Percentiles rank a stretch among this genome's conserved stretches.
Evolutionary conservation across 2,888 invertebrate genomes (phyloP).

Genomic region (Rhabditoides inermis): DNA sequence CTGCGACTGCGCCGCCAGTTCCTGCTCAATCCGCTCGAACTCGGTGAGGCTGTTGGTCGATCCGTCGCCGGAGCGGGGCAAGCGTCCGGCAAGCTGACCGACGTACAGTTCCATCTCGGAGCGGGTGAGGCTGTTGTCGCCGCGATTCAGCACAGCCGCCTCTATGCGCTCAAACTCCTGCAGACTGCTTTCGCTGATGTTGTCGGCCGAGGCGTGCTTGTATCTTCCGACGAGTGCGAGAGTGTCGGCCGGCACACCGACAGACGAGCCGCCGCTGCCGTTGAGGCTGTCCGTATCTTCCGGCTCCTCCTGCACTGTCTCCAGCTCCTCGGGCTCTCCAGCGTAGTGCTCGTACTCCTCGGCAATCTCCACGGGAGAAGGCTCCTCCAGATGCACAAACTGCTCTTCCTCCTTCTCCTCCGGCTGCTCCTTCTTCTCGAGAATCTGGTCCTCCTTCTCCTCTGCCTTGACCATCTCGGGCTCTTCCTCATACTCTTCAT

Average conservation of each 20-base stretch:
- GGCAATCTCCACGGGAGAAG: background rate
- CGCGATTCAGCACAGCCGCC: conserved; percentile 29
- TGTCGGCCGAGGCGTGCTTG: conserved; percentile 35
- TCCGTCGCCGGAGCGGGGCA: conserved; percentile 27
- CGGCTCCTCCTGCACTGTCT: conserved; percentile 42
- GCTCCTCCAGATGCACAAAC: background rate
- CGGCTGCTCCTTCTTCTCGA: conserved; percentile 7
- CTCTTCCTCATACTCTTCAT: conserved; percentile 8
- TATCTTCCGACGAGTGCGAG: conserved; percentile 26
- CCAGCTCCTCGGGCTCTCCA: conserved; percentile 18
- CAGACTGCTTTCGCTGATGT: conserved; percentile 37
- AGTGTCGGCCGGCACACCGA: conserved; percentile 23
- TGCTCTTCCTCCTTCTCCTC: conserved; percentile 12
- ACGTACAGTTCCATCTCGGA: conserved; percentile 40
- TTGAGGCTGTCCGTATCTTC: conserved; percentile 37
- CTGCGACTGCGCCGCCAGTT: conserved; percentile 25
- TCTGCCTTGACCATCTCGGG: conserved; percentile 1
- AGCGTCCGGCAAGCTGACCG: background rate
- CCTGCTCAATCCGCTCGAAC: conserved; percentile 48
- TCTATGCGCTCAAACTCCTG: conserved; percentile 51
- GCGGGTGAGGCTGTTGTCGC: conserved; percentile 36
- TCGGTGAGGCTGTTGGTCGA: conserved; percentile 45
- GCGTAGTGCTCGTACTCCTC: conserved; percentile 18
- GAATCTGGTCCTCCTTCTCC: background rate
- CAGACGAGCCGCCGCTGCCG: conserved; percentile 26